phyloP scores from a whole-genome alignment of 92 coral and sea anemone genomes.

The Porites lobata region DNA sequence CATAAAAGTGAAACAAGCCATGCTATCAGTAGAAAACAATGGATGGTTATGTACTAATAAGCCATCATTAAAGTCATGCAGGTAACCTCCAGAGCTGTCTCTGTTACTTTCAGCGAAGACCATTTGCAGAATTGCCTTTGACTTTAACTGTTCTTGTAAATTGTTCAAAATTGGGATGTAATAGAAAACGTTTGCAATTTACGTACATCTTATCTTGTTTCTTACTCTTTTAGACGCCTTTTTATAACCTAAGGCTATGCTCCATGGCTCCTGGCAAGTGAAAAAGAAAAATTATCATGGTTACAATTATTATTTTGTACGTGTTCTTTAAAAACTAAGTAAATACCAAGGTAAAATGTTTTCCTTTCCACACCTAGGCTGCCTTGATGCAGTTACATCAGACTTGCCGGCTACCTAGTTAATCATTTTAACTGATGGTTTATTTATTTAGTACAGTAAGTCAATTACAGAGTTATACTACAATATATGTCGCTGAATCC shows the following conservation, averaged over 20 bases:
- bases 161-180: slow-evolving; percentile 50
- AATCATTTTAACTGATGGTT: too few relatives aligned
- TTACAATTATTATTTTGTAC: neutral
- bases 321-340: too few relatives aligned
- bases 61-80: slow-evolving; percentile 52
- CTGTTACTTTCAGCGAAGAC: slow-evolving; percentile 15
- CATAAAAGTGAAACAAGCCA: too few relatives aligned
- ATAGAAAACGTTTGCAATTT: slow-evolving; percentile 46
- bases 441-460: too few relatives aligned
- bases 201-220: slow-evolving; percentile 29
- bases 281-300: neutral
- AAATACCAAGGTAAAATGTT: too few relatives aligned
- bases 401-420: too few relatives aligned
- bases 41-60: slow-evolving; percentile 35
- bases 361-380: too few relatives aligned
- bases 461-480: too few relatives aligned
- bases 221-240: slow-evolving; percentile 16
- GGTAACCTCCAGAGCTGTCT: neutral
- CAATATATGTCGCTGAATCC: too few relatives aligned
- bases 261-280: slow-evolving; percentile 20
- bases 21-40: slow-evolving; percentile 49
- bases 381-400: too few relatives aligned
- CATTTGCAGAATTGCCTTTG: slow-evolving; percentile 38
- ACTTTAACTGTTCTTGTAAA: slow-evolving; percentile 38
- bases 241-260: slow-evolving; percentile 22